Conservation (phyloP, 2,888 invertebrate genomes). For the Chrysomela aeneicollis region DNA sequence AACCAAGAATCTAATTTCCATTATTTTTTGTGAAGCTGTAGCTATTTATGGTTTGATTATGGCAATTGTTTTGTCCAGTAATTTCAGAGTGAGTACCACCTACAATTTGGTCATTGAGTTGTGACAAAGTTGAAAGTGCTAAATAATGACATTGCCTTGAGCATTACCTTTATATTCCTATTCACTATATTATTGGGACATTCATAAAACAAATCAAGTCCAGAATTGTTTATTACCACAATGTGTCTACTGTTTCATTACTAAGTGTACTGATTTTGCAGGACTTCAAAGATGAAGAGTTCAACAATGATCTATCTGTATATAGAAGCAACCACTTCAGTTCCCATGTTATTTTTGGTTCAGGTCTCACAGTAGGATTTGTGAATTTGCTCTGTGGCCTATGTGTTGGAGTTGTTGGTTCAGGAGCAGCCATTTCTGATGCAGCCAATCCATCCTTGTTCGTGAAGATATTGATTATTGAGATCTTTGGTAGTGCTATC, state of each 20-base stretch:
- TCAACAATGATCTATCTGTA: constrained; percentile 21
- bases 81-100: constrained; percentile 67
- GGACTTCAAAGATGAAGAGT: constrained; percentile 38
- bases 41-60: constrained; percentile 99
- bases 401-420: constrained; percentile 96
- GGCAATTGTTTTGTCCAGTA: constrained; percentile 93
- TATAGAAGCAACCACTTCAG: constrained; percentile 74
- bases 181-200: background rate
- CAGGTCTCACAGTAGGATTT: constrained; percentile 92
- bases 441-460: constrained; percentile 97
- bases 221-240: no score
- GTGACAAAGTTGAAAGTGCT: background rate
- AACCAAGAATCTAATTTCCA: constrained; percentile 98
- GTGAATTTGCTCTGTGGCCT: constrained; percentile 96
- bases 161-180: background rate
- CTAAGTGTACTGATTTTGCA: constrained; percentile 32
- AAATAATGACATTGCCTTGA: background rate
- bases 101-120: background rate
- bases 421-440: constrained; percentile 98
- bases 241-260: background rate
- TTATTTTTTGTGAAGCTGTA: constrained; percentile 99
- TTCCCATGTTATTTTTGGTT: constrained; percentile 94
- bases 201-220: no score
- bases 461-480: constrained; percentile 97
- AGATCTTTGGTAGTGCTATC: constrained; percentile 99